Evolutionary conservation across 2,888 invertebrate genomes (phyloP), one percentile per base, ranked within the genome.

Genomic region (Anthrax anthrax): DNA sequence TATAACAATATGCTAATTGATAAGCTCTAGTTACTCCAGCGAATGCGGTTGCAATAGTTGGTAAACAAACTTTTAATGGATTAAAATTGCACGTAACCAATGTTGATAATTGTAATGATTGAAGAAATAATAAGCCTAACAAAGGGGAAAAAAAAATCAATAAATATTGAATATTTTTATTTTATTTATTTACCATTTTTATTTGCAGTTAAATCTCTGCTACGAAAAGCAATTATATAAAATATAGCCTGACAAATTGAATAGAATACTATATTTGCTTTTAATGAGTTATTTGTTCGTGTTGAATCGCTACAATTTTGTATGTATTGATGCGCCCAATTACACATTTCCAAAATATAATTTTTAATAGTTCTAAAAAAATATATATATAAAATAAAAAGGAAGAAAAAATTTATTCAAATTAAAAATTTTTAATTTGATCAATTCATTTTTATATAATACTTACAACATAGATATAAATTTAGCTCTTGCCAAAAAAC

Each of bases 231-330:
- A 50, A 97, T 81, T 16, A 94, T 72, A 66, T 96, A 94, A 70
- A 97, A 95, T 39, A 95, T 72, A 0, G 89, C 81, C 65, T 97
- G 95, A 56, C 94, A 94, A 4, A 91, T 78, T 2, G 87, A 80
- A 62, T 92, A 94, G 69, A 97, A 97, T 0, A 92, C 84, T 4
- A 80, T 75, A 61, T 97, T 94, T 1, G 81, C 76, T 56, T 80
- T 77, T 1, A 78, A 59, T 54, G 82, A 80, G 42, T 58, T 54
- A 47, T 63, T 64, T 17, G 58, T 57, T 39, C 59, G 59, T 39
- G 60, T 59, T 39, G 59, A 59, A 56, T 67, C 66, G 27, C 60
- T 56, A n/a, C n/a, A n/a, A 36, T 60, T 57, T 42, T 63, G 57
- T 41, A 91, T 81, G 61, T 95, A 95, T 1, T 75, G 70, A 60